A percentile compares a stretch with the other conserved stretches of the same genome.
These are phyloP conservation scores for Phymanthus crucifer DNA, from an alignment of 92 coral and sea anemone species.

Conservation along the genomic window DNA sequence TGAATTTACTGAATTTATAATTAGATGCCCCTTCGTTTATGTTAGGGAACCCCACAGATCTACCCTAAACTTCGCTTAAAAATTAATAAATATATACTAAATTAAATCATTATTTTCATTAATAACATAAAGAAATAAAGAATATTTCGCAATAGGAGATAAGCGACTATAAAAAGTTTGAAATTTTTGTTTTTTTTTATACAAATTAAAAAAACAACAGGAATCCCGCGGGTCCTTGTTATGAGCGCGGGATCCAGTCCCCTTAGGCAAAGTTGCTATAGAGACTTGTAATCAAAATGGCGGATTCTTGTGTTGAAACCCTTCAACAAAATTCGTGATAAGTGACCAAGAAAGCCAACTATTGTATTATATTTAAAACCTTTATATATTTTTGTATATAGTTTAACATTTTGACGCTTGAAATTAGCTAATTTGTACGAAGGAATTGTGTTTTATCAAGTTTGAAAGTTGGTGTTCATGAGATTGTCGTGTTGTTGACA, in stretches of 20 bases:
- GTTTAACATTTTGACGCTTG: background rate
- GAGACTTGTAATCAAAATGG: slow-evolving; percentile 69
- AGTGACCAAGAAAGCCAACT: slow-evolving; percentile 1
- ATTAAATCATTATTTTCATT: background rate
- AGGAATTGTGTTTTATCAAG: slow-evolving; percentile 6
- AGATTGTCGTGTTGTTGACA: slow-evolving; percentile 25
- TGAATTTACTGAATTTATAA: background rate
- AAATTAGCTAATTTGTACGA: background rate
- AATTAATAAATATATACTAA: background rate
- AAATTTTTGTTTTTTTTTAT: background rate
- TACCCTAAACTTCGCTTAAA: background rate
- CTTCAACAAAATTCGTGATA: slow-evolving; percentile 8
- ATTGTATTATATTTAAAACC: background rate
- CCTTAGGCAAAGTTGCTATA: slow-evolving; percentile 67
- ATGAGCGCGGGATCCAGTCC: slow-evolving; percentile 52
- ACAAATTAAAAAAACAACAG: background rate
- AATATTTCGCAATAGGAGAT: background rate
- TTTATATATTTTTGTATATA: slow-evolving; percentile 11
- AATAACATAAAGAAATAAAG: background rate
- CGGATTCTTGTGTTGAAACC: slow-evolving; percentile 48
- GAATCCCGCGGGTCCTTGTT: slow-evolving; percentile 17
- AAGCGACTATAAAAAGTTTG: background rate
- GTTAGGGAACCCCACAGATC: slow-evolving; percentile 1
- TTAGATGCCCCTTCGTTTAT: background rate
- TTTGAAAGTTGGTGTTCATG: slow-evolving; percentile 7